A percentile compares a stretch with the other conserved stretches of the same genome.
Conservation (phyloP, 2,113 vertebrate species). For the Tinamus guttatus region DNA sequence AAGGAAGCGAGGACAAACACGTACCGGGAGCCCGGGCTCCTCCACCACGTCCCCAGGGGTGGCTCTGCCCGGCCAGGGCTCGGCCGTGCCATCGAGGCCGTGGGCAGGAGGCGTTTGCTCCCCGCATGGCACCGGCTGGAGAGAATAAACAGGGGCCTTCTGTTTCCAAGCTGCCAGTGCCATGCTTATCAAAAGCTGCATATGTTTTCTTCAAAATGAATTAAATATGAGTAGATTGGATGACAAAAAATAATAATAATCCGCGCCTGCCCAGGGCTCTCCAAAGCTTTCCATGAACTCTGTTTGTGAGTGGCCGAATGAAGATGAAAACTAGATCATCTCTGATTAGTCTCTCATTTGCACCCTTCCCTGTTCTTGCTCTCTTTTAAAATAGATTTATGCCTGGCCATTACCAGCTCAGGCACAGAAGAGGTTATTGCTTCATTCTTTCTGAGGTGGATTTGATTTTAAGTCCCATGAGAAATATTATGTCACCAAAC, state of each 20-base stretch:
- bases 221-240: slow-evolving; percentile 21
- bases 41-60: not conserved
- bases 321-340: slow-evolving; percentile 26
- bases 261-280: not conserved
- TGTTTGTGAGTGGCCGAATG: not conserved
- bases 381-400: slow-evolving; percentile 28
- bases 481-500: slow-evolving; percentile 22
- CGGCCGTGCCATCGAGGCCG: not conserved
- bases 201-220: slow-evolving; percentile 30
- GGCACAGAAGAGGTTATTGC: slow-evolving; percentile 1
- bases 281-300: not conserved
- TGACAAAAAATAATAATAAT: not conserved
- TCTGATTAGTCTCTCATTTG: not conserved
- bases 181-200: not conserved
- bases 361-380: not conserved
- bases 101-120: slow-evolving; percentile 14
- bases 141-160: not conserved
- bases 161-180: slow-evolving; percentile 32
- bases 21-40: not conserved
- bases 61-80: not conserved
- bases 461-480: slow-evolving; percentile 36
- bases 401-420: slow-evolving; percentile 24
- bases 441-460: slow-evolving; percentile 7
- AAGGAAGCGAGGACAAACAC: not conserved
- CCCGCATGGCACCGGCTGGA: not conserved